phyloP scores from a whole-genome alignment of 2,113 vertebrate genomes.

The Halichoerus grypus region DNA sequence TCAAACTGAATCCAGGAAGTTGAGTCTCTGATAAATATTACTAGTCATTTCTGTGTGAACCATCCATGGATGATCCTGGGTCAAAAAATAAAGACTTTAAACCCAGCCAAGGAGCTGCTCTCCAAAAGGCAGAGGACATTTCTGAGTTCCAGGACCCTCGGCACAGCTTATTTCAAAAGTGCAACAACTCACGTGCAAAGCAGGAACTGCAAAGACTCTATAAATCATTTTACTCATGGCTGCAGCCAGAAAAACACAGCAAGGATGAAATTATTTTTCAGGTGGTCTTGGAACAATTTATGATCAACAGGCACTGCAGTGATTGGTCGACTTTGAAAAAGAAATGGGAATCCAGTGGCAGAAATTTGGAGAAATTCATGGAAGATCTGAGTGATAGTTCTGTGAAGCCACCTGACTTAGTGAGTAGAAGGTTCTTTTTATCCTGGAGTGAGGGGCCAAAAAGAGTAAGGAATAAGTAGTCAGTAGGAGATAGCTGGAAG shows the following conservation, averaged over 20 bases:
- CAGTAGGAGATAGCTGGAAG: not conserved
- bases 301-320: not conserved
- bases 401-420: not conserved
- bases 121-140: not conserved
- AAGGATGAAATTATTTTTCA: slow-evolving; percentile 32
- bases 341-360: slow-evolving; percentile 35
- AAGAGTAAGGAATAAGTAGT: not conserved
- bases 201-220: slow-evolving; percentile 16
- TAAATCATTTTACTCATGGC: not conserved
- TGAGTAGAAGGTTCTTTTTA: not conserved
- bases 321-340: not conserved
- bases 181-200: not conserved
- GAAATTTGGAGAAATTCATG: slow-evolving; percentile 40
- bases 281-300: slow-evolving; percentile 5
- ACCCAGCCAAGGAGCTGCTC: not conserved
- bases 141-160: not conserved
- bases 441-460: not conserved
- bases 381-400: not conserved
- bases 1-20: not conserved
- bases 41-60: not conserved
- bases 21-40: slow-evolving; percentile 3
- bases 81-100: not conserved
- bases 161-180: not conserved
- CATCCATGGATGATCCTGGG: not conserved
- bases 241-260: slow-evolving; percentile 44